Conservation (phyloP, 2,888 invertebrate species). For the Cylindroiulus punctatus region DNA sequence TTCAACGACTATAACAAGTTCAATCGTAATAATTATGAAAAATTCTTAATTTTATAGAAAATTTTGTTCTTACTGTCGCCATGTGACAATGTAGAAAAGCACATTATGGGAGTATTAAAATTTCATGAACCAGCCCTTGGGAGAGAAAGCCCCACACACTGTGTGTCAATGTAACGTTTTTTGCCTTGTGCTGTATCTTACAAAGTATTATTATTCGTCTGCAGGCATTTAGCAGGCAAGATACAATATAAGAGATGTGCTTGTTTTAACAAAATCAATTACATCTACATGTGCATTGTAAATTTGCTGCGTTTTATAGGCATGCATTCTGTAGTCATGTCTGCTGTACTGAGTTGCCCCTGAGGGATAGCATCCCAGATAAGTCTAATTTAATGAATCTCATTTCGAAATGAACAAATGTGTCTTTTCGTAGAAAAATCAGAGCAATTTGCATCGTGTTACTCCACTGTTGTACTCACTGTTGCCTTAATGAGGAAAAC, state of each 20-base stretch:
- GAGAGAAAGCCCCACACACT: background rate
- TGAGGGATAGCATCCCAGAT: background rate
- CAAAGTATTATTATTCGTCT: background rate
- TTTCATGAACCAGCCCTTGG: background rate
- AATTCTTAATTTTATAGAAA: background rate
- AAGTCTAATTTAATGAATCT: constrained; percentile 22
- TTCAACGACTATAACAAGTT: too few relatives aligned
- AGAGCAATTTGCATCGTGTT: constrained; percentile 11
- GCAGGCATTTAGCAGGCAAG: constrained; percentile 12
- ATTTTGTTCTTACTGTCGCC: background rate
- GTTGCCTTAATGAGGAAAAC: constrained; percentile 36
- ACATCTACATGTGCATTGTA: too few relatives aligned
- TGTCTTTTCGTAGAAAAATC: constrained; percentile 44
- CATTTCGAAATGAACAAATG: constrained; percentile 37
- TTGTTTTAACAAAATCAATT: constrained; percentile 40
- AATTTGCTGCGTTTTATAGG: background rate
- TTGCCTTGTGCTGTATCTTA: background rate
- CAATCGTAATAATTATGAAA: too few relatives aligned
- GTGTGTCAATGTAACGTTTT: background rate
- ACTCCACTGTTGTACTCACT: background rate
- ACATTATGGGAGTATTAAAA: background rate
- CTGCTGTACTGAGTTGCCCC: background rate
- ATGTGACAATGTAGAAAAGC: background rate
- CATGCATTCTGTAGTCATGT: background rate
- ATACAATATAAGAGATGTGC: background rate